phyloP scores from a whole-genome alignment of 2,797 vertebrate genomes.

The Pygocentrus nattereri region DNA sequence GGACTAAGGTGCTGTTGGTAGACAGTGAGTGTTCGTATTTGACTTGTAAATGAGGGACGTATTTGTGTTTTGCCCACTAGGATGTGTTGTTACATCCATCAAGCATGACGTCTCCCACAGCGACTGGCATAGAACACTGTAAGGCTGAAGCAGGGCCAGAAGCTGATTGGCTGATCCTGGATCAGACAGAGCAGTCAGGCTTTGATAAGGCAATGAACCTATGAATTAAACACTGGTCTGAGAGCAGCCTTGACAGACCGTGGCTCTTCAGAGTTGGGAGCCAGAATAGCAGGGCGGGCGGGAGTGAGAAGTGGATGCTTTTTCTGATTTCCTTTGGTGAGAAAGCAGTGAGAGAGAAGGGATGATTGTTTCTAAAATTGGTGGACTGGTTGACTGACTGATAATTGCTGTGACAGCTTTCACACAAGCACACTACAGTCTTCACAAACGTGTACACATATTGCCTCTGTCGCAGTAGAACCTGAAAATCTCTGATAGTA shows the following conservation, averaged over 20 bases:
- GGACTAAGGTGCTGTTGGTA: not conserved
- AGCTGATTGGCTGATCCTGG: not conserved
- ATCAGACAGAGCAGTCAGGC: not conserved
- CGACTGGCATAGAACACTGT: conserved; percentile 24
- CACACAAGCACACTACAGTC: not conserved
- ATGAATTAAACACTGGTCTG: conserved; percentile 11
- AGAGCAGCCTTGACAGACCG: not conserved
- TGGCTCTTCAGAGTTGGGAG: not conserved
- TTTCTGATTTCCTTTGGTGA: not conserved
- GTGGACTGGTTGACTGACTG: not conserved
- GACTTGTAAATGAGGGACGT: conserved; percentile 76
- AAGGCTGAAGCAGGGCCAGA: conserved; percentile 11
- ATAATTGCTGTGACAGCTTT: conserved; percentile 17
- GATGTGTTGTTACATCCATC: conserved; percentile 73
- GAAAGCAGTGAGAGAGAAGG: not conserved
- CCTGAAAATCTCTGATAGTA: not conserved
- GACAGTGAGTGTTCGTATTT: conserved; percentile 57
- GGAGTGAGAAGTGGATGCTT: not conserved
- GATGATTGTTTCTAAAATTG: conserved; percentile 19
- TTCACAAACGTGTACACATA: not conserved
- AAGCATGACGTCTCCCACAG: conserved; percentile 61
- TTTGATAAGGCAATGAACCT: conserved; percentile 6
- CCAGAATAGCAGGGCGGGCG: not conserved
- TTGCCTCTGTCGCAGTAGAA: not conserved
- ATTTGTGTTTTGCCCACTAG: conserved; percentile 73